Evolutionary conservation across 2,888 invertebrate species (phyloP).

Genomic region (Syrphus vitripennis): DNA sequence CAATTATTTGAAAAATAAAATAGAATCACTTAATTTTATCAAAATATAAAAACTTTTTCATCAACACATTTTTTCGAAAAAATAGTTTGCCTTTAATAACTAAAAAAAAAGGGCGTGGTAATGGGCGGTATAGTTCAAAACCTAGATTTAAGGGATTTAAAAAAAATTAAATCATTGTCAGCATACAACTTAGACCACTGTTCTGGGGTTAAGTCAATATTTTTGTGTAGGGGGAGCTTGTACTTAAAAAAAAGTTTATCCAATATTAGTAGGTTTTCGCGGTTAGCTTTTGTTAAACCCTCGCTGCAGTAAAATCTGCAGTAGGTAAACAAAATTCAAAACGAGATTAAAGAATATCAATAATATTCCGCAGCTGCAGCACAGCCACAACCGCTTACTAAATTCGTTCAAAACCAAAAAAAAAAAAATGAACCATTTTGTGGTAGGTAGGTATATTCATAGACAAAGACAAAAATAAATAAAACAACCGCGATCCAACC

Average conservation of each 20-base stretch:
- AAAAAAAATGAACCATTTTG: conserved; percentile 36
- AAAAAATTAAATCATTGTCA: background rate
- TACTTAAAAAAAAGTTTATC: background rate
- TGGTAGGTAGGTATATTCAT: background rate
- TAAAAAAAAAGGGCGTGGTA: background rate
- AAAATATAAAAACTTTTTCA: too few species aligned
- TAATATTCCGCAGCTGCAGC: conserved; percentile 42
- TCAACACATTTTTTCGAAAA: too few species aligned
- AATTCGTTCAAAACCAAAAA: conserved; percentile 5
- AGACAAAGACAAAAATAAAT: conserved; percentile 46
- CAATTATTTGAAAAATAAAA: too few species aligned
- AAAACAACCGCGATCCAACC: conserved; percentile 39
- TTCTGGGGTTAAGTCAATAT: background rate
- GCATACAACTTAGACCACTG: background rate
- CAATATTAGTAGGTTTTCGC: conserved; percentile 36
- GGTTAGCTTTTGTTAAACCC: background rate
- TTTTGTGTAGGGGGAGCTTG: background rate
- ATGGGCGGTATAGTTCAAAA: too few species aligned
- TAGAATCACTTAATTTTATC: too few species aligned
- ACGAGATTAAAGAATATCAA: conserved; percentile 51
- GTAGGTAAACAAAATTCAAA: conserved; percentile 11
- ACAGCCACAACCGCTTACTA: conserved; percentile 43
- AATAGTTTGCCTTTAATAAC: too few species aligned
- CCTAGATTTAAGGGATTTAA: too few species aligned
- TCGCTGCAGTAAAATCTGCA: background rate